Conservation (phyloP, 2,888 invertebrate species). For the Bimastos eiseni region DNA sequence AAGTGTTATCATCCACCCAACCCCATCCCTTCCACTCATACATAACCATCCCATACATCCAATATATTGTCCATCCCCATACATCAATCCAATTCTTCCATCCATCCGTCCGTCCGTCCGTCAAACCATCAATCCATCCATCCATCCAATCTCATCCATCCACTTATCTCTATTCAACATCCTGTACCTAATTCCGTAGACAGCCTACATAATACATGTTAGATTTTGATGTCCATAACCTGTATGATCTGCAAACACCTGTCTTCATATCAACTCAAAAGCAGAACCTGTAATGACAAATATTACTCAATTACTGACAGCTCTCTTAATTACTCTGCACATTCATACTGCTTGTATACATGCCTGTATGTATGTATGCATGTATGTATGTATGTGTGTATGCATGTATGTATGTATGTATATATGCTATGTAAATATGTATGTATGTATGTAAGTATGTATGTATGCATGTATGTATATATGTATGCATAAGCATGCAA, state of each 20-base stretch:
- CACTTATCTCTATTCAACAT: too few species aligned
- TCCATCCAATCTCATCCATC: too few species aligned
- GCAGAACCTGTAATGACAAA: background rate
- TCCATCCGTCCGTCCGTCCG: too few species aligned
- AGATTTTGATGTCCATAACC: too few species aligned
- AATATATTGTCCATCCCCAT: too few species aligned
- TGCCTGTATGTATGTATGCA: conserved; percentile 17
- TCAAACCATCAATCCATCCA: too few species aligned
- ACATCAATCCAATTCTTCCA: too few species aligned
- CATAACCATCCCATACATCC: too few species aligned
- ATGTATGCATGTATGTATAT: conserved; percentile 25
- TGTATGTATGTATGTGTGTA: background rate
- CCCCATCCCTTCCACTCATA: too few species aligned
- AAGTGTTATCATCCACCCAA: too few species aligned
- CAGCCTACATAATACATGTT: too few species aligned
- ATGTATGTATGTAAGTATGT: conserved; percentile 33
- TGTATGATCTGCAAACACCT: background rate
- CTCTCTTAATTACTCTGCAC: background rate
- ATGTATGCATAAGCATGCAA: background rate
- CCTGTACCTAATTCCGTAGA: too few species aligned
- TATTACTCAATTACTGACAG: background rate
- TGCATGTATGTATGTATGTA: background rate
- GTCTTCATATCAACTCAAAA: background rate
- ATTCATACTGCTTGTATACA: conserved; percentile 20
- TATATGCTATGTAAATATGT: conserved; percentile 27